Base-by-base conservation (phyloP, 2,797 vertebrate species). In the Sebastes itinus region DNA sequence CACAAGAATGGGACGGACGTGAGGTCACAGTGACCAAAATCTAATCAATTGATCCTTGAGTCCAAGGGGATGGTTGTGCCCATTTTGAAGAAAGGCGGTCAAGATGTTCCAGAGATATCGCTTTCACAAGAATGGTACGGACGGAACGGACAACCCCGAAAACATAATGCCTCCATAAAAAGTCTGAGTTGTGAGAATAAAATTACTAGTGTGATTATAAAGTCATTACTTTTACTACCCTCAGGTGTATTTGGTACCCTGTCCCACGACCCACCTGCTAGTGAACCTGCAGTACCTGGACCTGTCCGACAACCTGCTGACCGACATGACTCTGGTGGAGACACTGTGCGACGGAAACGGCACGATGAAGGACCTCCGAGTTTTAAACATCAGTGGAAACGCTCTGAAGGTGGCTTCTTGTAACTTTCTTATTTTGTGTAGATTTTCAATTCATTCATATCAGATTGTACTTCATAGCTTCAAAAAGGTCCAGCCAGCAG, bases 351-450 rank as follows among this genome's bases (percentile, higher is more conserved):
- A 76, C 0, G 80, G 82, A n/a, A 8, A 12, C 0, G 2, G 78
- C 7, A 32, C 63, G 0, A 20, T 93, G 55, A 80, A 65, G 76
- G 46, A 82, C 16, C 82, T 94, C 2, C 20, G 91, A 14, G 92
- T 89, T 25, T 56, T 94, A 14, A 94, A 94, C 88, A 1, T 92
- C 73, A 94, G 92, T 3, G 83, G 89, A 14, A 94, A 94, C 2
- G 25, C 76, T 68, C 81, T 94, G 5, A 84, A 92, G 92, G 93
- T 94, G 59, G 38, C 6, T 12, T 4, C 3, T 58, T n/a, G 13
- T 72, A 62, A 11, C 11, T 11, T 30, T 30, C 0, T 38, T 49
- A 35, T 35, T 11, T 27, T 22, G 22, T 5, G 35, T 35, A 4
- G 25, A 14, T 52, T 38, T 38, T 7, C 13, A 14, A 1, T 64